Conservation (phyloP, 1,140 invertebrate genomes). For the Marisa cornuarietis region DNA sequence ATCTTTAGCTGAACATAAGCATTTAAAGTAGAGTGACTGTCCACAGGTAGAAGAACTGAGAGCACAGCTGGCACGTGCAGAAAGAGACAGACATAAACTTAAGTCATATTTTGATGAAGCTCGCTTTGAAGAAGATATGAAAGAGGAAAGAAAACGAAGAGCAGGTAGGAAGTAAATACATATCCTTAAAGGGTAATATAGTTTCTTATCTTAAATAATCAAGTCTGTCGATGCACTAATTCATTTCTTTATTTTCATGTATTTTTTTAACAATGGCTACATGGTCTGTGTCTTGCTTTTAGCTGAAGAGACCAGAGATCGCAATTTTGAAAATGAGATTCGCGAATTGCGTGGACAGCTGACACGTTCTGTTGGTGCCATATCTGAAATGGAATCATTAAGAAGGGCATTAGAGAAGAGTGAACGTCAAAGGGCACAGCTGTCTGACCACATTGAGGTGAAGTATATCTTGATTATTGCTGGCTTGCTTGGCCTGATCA, state of each 20-base stretch:
- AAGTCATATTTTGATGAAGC: constrained; percentile 50
- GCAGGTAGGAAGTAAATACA: constrained; percentile 31
- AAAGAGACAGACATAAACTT: constrained; percentile 46
- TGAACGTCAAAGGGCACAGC: constrained; percentile 59
- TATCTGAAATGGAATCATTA: constrained; percentile 55
- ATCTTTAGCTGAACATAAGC: neutral
- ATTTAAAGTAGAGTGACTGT: neutral
- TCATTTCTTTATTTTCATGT: neutral
- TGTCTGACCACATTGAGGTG: constrained; percentile 64
- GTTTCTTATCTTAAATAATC: too few relatives aligned
- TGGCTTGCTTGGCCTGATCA: neutral
- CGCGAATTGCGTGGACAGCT: constrained; percentile 54
- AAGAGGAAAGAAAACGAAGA: constrained; percentile 48
- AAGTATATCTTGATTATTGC: neutral
- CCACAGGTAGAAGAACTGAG: constrained; percentile 56
- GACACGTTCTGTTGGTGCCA: constrained; percentile 45
- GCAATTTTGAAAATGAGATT: constrained; percentile 55
- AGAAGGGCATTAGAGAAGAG: constrained; percentile 54
- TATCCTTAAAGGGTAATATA: too few relatives aligned
- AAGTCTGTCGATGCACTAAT: neutral
- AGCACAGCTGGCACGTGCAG: constrained; percentile 50
- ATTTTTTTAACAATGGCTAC: neutral
- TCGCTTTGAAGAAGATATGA: constrained; percentile 52
- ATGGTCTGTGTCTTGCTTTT: constrained; percentile 15
- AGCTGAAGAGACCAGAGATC: constrained; percentile 48